A percentile compares a stretch with the other conserved stretches of the same genome.
phyloP scores from a whole-genome alignment of 2,797 vertebrate genomes.

The Tachyglossus aculeatus region DNA sequence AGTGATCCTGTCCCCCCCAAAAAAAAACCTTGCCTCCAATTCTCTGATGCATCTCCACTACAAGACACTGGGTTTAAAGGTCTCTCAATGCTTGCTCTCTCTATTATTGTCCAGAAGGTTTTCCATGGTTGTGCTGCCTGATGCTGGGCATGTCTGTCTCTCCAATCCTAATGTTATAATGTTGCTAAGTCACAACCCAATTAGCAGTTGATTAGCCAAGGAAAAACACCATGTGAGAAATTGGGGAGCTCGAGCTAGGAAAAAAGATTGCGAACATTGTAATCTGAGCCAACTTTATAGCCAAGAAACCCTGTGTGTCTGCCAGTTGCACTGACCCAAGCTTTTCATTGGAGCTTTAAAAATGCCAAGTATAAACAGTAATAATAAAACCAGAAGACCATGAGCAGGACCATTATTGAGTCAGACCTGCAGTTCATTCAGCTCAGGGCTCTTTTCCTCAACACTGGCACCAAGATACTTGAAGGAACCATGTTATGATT shows the following conservation, averaged over 20 bases:
- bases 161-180: not conserved
- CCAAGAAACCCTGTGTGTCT: too few species aligned
- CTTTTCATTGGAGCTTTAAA: too few species aligned
- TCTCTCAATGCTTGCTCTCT: not conserved
- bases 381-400: too few species aligned
- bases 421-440: too few species aligned
- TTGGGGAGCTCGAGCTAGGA: not conserved
- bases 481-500: too few species aligned
- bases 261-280: too few species aligned
- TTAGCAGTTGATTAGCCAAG: not conserved
- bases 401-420: too few species aligned
- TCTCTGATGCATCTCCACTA: not conserved
- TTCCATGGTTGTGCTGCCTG: not conserved
- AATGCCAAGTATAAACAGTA: too few species aligned
- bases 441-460: too few species aligned
- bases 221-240: not conserved
- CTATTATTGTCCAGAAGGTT: not conserved
- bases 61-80: not conserved
- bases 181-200: not conserved
- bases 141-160: not conserved
- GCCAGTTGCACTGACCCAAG: too few species aligned
- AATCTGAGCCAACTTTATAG: too few species aligned
- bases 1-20: not conserved
- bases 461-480: too few species aligned
- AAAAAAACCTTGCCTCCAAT: not conserved